These are phyloP conservation scores for Nannospalax galili DNA, from an alignment of 2,113 vertebrate species.

Conservation along the genomic window DNA sequence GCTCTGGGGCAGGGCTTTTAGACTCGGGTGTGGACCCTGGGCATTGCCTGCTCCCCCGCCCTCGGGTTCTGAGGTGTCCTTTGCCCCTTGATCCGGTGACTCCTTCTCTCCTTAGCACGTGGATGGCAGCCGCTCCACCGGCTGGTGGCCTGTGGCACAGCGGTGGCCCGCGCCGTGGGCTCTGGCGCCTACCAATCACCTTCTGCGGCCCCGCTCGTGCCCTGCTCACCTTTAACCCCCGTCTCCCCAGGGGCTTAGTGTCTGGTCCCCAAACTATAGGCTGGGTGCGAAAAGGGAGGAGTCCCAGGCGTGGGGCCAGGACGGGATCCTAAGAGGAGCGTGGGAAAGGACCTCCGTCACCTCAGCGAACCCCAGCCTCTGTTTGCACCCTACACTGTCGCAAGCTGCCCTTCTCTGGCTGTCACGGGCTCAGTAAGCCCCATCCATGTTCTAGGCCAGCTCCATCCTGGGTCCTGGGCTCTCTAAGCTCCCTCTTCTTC, in stretches of 20 bases:
- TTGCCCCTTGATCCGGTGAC: slow-evolving; percentile 79
- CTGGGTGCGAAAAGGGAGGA: slow-evolving; percentile 21
- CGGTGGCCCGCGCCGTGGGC: slow-evolving; percentile 25
- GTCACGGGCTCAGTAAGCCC: not conserved
- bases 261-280: not conserved
- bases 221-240: slow-evolving; percentile 63
- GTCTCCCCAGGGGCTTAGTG: not conserved
- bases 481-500: not conserved
- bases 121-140: slow-evolving; percentile 70
- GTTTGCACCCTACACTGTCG: not conserved
- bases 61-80: slow-evolving; percentile 51
- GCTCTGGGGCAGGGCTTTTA: not conserved
- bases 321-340: not conserved
- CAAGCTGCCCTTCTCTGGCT: not conserved
- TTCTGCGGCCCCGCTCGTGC: not conserved
- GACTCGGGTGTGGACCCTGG: slow-evolving; percentile 54
- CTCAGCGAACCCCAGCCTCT: no score
- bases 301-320: not conserved
- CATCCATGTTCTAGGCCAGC: not conserved
- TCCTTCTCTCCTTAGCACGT: slow-evolving; percentile 76
- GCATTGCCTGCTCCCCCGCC: slow-evolving; percentile 15
- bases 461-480: not conserved
- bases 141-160: slow-evolving; percentile 55
- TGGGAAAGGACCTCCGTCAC: not conserved
- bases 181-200: slow-evolving; percentile 61